phyloP scores from a whole-genome alignment of 2,888 invertebrate genomes.

The Oscheius onirici region DNA sequence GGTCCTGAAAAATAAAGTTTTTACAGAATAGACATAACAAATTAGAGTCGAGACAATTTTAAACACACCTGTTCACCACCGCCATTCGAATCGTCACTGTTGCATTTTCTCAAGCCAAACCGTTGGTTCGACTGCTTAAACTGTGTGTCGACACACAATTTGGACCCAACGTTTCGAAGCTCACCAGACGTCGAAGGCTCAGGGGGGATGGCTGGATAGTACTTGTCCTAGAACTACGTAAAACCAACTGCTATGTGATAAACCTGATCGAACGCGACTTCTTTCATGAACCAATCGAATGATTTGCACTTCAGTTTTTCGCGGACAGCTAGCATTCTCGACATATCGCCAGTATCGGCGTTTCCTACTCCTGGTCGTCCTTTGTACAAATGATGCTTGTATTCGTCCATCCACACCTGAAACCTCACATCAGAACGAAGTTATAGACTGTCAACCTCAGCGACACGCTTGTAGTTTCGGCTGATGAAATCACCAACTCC shows the following conservation, averaged over 20 bases:
- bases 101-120: conserved; percentile 65
- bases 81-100: conserved; percentile 57
- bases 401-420: conserved; percentile 96
- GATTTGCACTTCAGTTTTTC: conserved; percentile 84
- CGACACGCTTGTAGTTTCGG: conserved; percentile 71
- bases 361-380: conserved; percentile 77
- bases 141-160: conserved; percentile 72
- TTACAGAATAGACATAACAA: too few species aligned
- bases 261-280: conserved; percentile 84
- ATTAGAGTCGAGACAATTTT: neutral
- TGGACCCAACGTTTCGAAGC: conserved; percentile 71
- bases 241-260: too few species aligned
- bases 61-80: conserved; percentile 67
- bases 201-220: conserved; percentile 89
- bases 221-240: conserved; percentile 74
- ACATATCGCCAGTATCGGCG: conserved; percentile 77
- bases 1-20: conserved; percentile 11
- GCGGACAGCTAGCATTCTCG: conserved; percentile 82
- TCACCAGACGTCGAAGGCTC: conserved; percentile 81
- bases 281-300: conserved; percentile 92
- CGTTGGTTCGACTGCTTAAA: conserved; percentile 65
- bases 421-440: neutral
- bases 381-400: conserved; percentile 85
- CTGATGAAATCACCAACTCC: conserved; percentile 81
- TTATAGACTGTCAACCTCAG: conserved; percentile 79